These are phyloP conservation scores for Pediacus dermestoides DNA, from an alignment of 2,888 invertebrate genomes.

Conservation along the genomic window DNA sequence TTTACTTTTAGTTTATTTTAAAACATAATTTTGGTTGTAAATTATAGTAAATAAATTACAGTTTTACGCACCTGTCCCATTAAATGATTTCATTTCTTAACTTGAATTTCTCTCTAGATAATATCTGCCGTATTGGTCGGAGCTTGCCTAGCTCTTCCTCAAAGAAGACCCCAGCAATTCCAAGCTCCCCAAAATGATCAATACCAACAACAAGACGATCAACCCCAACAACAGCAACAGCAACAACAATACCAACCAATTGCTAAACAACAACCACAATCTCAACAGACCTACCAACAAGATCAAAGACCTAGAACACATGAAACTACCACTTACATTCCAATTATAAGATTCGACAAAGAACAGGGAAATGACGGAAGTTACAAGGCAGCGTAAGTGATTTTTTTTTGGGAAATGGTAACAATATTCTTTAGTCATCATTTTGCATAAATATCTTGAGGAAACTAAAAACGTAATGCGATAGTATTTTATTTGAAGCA, in stretches of 20 bases:
- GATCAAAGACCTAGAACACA: constrained; percentile 46
- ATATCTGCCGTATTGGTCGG: neutral
- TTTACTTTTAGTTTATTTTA: no score
- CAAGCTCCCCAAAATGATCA: constrained; percentile 19
- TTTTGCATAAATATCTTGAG: no score
- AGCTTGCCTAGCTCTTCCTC: constrained; percentile 21
- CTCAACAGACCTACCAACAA: constrained; percentile 31
- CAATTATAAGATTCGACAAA: constrained; percentile 77
- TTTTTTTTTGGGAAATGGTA: no score
- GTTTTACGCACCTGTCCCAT: no score
- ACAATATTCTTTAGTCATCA: no score
- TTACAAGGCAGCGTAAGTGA: constrained; percentile 71
- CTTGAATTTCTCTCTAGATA: constrained; percentile 1
- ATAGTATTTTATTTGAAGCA: no score
- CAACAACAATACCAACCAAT: constrained; percentile 31
- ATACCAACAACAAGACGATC: constrained; percentile 33
- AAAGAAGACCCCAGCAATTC: constrained; percentile 19
- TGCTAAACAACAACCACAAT: constrained; percentile 24
- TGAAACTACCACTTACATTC: constrained; percentile 71
- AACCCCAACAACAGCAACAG: constrained; percentile 37
- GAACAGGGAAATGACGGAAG: constrained; percentile 81
- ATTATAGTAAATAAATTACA: no score
- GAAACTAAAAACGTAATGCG: no score
- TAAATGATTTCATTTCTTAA: neutral
- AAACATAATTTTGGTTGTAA: no score